These are phyloP conservation scores for Empidonax traillii DNA, from an alignment of 2,113 vertebrate genomes.

Conservation along the genomic window DNA sequence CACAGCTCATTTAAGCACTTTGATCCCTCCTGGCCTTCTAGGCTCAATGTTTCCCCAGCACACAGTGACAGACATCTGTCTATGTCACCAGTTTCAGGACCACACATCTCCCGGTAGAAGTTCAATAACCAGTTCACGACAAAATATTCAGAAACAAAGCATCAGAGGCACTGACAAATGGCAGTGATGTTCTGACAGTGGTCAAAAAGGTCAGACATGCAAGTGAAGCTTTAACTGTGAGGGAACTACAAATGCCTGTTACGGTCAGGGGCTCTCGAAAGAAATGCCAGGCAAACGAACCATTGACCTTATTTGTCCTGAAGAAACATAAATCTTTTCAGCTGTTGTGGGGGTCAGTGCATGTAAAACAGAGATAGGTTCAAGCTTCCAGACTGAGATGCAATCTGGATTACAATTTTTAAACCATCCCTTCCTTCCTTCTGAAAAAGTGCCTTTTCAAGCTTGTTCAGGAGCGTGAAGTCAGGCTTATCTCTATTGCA, in stretches of 20 bases:
- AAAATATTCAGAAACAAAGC: background rate
- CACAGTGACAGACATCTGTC: background rate
- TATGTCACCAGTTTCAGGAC: background rate
- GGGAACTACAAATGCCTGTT: background rate
- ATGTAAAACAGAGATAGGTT: background rate
- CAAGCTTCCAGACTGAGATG: background rate
- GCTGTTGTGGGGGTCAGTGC: background rate
- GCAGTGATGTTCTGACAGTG: background rate
- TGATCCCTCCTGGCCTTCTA: background rate
- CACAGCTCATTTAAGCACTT: background rate
- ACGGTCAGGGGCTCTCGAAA: background rate
- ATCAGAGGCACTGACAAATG: background rate
- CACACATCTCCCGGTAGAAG: background rate
- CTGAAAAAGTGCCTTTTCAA: background rate
- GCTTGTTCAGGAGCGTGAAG: background rate
- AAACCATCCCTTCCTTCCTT: background rate
- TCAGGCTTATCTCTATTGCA: background rate
- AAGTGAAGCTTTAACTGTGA: background rate
- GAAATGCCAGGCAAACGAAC: background rate
- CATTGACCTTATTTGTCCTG: rapidly evolving
- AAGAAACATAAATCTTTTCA: background rate
- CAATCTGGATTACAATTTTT: background rate
- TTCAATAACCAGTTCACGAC: background rate
- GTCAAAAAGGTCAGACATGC: background rate
- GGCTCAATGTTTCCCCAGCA: background rate